These are phyloP conservation scores for Chaetodon trifascialis DNA, from an alignment of 2,113 vertebrate species.

Conservation along the genomic window DNA sequence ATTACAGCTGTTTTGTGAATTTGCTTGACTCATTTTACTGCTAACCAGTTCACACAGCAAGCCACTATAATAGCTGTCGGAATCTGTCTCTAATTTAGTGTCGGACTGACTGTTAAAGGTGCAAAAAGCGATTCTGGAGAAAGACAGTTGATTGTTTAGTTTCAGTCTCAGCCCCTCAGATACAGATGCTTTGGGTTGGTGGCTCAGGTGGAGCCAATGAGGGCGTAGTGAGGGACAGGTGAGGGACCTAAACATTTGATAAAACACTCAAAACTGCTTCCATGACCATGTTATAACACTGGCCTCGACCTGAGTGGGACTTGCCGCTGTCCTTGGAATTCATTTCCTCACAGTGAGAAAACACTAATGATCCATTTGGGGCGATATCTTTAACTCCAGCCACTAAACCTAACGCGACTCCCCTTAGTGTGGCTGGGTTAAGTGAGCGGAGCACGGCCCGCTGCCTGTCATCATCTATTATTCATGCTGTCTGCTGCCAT, in stretches of 20 bases:
- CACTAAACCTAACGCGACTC: conserved; percentile 36
- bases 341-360: not conserved
- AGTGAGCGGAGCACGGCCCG: conserved; percentile 53
- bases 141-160: too few species aligned
- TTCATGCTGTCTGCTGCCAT: conserved; percentile 66
- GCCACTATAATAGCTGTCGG: too few species aligned
- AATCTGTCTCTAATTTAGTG: too few species aligned
- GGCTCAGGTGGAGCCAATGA: too few species aligned
- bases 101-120: too few species aligned
- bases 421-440: conserved; percentile 44
- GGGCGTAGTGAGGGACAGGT: too few species aligned
- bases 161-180: too few species aligned
- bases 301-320: not conserved
- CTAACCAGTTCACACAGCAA: too few species aligned
- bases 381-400: conserved; percentile 6
- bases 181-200: too few species aligned
- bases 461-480: conserved; percentile 72
- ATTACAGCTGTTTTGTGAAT: too few species aligned
- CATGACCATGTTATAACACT: not conserved
- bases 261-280: not conserved
- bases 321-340: not conserved
- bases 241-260: not conserved
- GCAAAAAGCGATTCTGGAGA: too few species aligned
- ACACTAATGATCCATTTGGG: conserved; percentile 26
- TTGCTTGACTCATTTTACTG: too few species aligned